These are phyloP conservation scores for Chionoecetes opilio DNA, from an alignment of 1,140 invertebrate genomes.

Conservation along the genomic window DNA sequence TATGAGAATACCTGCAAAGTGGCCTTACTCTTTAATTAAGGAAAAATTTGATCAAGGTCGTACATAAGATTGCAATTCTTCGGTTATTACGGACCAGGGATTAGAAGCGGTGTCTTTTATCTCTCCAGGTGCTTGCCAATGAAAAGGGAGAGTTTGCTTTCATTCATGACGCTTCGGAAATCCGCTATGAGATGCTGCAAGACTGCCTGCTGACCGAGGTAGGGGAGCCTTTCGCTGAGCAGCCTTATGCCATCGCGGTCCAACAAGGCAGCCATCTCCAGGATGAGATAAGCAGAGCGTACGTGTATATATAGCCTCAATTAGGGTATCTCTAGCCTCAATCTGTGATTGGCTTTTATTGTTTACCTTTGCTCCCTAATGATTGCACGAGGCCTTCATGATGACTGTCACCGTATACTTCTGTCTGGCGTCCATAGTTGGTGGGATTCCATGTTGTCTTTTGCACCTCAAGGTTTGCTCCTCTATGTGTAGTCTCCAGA, in stretches of 20 bases:
- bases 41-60: too few species aligned
- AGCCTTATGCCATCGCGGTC: conserved; percentile 94
- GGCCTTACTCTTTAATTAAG: background rate
- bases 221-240: conserved; percentile 94
- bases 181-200: conserved; percentile 91
- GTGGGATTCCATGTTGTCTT: too few species aligned
- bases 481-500: too few species aligned
- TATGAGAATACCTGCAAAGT: too few species aligned
- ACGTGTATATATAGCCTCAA: conserved; percentile 80
- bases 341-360: too few species aligned
- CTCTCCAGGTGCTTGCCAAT: conserved; percentile 88
- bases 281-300: conserved; percentile 91
- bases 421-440: too few species aligned
- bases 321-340: background rate
- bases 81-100: too few species aligned
- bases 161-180: conserved; percentile 91
- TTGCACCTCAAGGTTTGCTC: too few species aligned
- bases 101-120: background rate
- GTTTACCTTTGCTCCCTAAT: too few species aligned
- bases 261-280: conserved; percentile 93
- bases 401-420: too few species aligned
- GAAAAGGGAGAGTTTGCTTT: conserved; percentile 93
- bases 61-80: too few species aligned
- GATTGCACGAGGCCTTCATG: too few species aligned
- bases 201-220: conserved; percentile 95